Percentiles rank a stretch among this genome's conserved stretches.
Conservation (phyloP, 2,797 vertebrate species). For the Morelia viridis region DNA sequence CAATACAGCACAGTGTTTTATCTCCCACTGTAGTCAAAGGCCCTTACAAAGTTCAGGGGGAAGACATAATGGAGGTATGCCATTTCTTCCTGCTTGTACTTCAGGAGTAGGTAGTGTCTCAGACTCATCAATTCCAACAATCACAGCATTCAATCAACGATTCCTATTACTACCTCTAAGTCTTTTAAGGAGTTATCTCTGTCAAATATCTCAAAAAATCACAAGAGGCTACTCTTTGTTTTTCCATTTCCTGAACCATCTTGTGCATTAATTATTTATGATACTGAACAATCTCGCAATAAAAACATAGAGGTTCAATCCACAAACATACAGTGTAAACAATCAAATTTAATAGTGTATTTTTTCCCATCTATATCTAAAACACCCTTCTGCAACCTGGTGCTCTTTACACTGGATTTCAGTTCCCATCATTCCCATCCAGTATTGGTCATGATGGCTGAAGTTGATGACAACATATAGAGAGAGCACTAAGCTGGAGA, state of each 20-base stretch:
- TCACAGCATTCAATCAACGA: neutral
- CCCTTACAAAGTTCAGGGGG: neutral
- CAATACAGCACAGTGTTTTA: neutral
- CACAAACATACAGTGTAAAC: neutral
- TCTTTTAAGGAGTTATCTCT: neutral
- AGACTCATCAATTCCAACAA: neutral
- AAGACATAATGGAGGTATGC: neutral
- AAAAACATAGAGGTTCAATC: neutral
- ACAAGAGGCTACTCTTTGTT: neutral
- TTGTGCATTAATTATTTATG: neutral
- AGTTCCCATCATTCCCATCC: neutral
- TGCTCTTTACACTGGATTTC: neutral
- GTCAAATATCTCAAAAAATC: neutral
- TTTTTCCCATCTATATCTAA: neutral
- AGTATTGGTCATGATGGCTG: neutral
- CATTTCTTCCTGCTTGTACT: neutral
- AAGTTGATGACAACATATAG: neutral
- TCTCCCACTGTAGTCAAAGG: neutral
- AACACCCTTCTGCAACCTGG: neutral
- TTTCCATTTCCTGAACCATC: neutral
- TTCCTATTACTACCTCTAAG: neutral
- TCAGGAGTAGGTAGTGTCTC: neutral
- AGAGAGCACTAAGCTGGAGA: neutral
- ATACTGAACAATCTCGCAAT: accelerated
- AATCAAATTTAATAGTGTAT: neutral